These are phyloP conservation scores for Calameuta filiformis DNA, from an alignment of 2,888 invertebrate genomes.

Conservation along the genomic window DNA sequence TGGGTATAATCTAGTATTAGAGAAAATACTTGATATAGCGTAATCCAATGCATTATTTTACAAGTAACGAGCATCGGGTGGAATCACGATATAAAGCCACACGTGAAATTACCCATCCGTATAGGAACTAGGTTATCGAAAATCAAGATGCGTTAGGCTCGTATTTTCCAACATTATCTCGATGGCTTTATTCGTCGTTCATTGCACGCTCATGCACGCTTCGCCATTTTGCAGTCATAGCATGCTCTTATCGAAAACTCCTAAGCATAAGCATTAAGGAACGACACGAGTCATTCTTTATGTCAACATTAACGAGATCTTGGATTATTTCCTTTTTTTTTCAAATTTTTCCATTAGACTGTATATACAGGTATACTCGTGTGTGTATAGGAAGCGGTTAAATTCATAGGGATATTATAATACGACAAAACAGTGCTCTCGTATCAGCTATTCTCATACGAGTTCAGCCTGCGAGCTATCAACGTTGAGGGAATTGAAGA, in stretches of 20 bases:
- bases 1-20: neutral
- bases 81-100: neutral
- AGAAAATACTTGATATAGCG: neutral
- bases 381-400: neutral
- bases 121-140: conserved; percentile 14
- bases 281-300: neutral
- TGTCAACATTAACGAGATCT: neutral
- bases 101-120: neutral
- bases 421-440: neutral
- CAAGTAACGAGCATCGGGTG: neutral
- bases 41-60: neutral
- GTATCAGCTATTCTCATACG: neutral
- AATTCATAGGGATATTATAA: neutral
- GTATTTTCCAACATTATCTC: conserved; percentile 19
- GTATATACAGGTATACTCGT: neutral
- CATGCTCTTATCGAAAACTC: neutral
- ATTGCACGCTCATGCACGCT: conserved; percentile 4
- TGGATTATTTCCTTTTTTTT: neutral
- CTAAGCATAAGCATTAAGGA: neutral
- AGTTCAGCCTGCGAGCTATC: neutral
- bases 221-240: neutral
- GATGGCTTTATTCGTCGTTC: conserved; percentile 22
- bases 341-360: neutral
- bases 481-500: neutral
- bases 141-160: conserved; percentile 17